Evolutionary conservation across 2,888 invertebrate genomes (phyloP), one percentile per base, ranked within the genome.

Genomic region (Nebria brevicollis): DNA sequence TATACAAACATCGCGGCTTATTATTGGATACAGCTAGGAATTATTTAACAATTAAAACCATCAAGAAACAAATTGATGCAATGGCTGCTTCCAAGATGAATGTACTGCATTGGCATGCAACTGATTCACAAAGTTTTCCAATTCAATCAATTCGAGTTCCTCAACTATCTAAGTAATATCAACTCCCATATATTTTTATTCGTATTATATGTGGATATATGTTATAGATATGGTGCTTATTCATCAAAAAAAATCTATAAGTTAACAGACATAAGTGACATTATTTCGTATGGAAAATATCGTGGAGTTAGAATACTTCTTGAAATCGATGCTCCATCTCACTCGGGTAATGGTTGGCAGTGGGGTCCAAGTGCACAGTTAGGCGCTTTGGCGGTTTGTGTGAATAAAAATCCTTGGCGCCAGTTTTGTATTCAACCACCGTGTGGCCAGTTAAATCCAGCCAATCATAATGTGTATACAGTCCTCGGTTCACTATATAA

Each of bases 121-220:
- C 95, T 0, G 98, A 98, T 88, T 93, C 96, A 0, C 97, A 98
- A 84, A 97, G 97, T 85, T 98, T 98, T 89, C 98, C 98, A 0
- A 90, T 97, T 86, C 94, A 95, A 86, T 93, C 95, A 0, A 90
- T 91, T n/a, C 90, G 93, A 66, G 92, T 94, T 25, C 96, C 95
- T 0, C 93, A 94, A 85, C 92, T 96, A 89, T 92, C 95, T 1
- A 92, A 91, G 92, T 95, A 89, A 91, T 90, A 8, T 25, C 68
- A 25, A 34, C 34, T 34, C 54, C 7, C 7, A 54, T 54, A 13
- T 25, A 68, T 68, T 68, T 68, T 7, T 68, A 13, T 15, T 13
- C n/a, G 4, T 68, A 25, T n/a, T 4, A 11, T 26, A n/a, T 73
- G 15, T 70, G 11, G 11, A 15, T 15, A 70, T 15, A 42, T 34